Evolutionary conservation across 2,113 vertebrate species (phyloP).

Genomic region (Bubo blakistoni): DNA sequence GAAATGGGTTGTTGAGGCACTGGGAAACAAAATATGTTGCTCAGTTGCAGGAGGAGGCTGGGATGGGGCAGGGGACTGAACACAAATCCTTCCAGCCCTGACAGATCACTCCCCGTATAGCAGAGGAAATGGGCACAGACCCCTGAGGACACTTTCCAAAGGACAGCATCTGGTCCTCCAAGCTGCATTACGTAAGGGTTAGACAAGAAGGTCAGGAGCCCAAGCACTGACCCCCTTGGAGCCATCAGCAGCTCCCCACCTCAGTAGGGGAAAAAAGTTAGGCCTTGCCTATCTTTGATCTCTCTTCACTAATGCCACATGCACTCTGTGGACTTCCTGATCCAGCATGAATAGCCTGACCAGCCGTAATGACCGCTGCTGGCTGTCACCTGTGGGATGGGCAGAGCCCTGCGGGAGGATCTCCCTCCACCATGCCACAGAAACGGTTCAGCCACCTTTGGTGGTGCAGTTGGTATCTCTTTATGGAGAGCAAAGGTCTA

Average conservation of each 20-base stretch:
- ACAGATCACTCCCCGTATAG: fast-evolving
- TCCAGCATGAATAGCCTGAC: neutral
- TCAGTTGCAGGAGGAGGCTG: neutral
- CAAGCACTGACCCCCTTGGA: neutral
- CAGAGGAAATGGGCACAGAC: neutral
- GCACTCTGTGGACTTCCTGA: no score
- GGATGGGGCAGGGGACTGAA: neutral
- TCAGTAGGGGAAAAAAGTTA: neutral
- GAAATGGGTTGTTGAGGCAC: neutral
- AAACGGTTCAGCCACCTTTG: neutral
- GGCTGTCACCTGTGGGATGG: neutral
- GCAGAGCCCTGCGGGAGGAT: neutral
- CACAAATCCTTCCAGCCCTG: neutral
- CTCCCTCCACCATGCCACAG: neutral
- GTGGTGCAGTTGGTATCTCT: neutral
- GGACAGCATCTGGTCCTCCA: neutral
- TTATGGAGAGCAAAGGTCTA: neutral
- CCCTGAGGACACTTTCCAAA: neutral
- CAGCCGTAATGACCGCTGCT: neutral
- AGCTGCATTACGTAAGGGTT: neutral
- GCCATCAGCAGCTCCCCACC: neutral
- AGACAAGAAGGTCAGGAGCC: neutral
- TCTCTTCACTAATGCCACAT: neutral
- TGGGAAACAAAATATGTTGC: neutral
- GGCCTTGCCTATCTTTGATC: neutral